Conservation (phyloP, 64 coral and sea anemone species). For the Montipora cactus region DNA sequence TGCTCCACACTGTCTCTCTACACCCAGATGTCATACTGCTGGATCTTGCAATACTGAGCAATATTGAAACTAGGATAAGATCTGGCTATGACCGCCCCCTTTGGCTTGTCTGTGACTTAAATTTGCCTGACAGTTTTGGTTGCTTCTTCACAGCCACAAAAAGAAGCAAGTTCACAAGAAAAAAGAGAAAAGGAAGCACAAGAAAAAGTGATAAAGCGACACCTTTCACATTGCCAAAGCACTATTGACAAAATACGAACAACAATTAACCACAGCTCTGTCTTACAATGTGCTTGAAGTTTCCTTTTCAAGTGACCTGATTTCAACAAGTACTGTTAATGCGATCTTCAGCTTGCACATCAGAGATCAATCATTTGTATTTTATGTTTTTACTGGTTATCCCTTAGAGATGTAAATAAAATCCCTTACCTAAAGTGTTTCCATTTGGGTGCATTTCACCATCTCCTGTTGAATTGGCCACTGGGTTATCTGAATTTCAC, state of each 20-base stretch:
- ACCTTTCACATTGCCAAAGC: neutral
- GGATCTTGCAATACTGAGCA: neutral
- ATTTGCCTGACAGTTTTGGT: neutral
- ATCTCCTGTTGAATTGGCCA: too few relatives aligned
- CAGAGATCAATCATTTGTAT: neutral
- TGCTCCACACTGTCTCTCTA: too few relatives aligned
- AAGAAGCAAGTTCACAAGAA: conserved; percentile 31
- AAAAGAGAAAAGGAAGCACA: neutral
- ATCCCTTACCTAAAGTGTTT: neutral
- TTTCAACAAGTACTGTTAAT: neutral
- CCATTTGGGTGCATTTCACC: too few relatives aligned
- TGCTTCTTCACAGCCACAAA: neutral
- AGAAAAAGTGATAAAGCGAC: conserved; percentile 5
- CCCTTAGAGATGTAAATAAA: neutral
- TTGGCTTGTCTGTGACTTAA: neutral
- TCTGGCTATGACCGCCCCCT: too few relatives aligned
- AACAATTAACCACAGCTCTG: too few relatives aligned
- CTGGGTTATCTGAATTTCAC: too few relatives aligned
- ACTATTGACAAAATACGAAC: too few relatives aligned
- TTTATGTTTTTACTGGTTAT: neutral
- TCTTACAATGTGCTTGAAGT: too few relatives aligned
- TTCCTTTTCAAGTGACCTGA: too few relatives aligned
- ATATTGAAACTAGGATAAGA: neutral
- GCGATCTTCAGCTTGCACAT: neutral
- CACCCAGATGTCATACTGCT: neutral